Conservation (phyloP, 2,888 invertebrate species). For the Brachynemurus nebulosus region DNA sequence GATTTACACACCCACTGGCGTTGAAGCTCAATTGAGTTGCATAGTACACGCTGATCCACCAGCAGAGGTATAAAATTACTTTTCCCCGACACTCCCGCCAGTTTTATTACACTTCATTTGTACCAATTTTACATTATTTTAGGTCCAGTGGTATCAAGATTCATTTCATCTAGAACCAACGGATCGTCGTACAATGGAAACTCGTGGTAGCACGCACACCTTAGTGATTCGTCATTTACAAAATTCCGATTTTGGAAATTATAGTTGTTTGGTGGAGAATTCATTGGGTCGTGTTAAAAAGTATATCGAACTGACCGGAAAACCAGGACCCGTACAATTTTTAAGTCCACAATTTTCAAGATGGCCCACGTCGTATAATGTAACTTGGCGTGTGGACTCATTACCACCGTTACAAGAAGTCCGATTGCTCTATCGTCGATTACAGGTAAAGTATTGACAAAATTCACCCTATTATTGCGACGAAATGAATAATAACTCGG, state of each 20-base stretch:
- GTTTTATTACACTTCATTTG: background rate
- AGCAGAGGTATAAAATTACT: too few species aligned
- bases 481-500: too few species aligned
- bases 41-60: slow-evolving; percentile 44
- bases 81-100: too few species aligned
- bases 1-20: slow-evolving; percentile 49
- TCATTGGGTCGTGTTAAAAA: slow-evolving; percentile 37
- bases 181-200: slow-evolving; percentile 45
- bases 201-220: slow-evolving; percentile 41
- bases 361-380: slow-evolving; percentile 44
- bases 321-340: slow-evolving; percentile 48
- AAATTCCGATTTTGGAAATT: slow-evolving; percentile 15
- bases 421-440: slow-evolving; percentile 44
- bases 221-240: slow-evolving; percentile 45
- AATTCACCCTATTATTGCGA: too few species aligned
- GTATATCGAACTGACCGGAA: slow-evolving; percentile 48
- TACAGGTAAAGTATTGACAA: slow-evolving; percentile 35
- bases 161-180: slow-evolving; percentile 46
- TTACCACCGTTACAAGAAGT: slow-evolving; percentile 50
- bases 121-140: slow-evolving; percentile 17
- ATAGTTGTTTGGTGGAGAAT: slow-evolving; percentile 40
- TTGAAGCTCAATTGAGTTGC: slow-evolving; percentile 46
- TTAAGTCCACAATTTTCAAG: slow-evolving; percentile 44
- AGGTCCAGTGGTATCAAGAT: slow-evolving; percentile 52
- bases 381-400: slow-evolving; percentile 52